A percentile compares a stretch with the other conserved stretches of the same genome.
phyloP scores from a whole-genome alignment of 2,888 invertebrate genomes.

The Tridacna crocea region DNA sequence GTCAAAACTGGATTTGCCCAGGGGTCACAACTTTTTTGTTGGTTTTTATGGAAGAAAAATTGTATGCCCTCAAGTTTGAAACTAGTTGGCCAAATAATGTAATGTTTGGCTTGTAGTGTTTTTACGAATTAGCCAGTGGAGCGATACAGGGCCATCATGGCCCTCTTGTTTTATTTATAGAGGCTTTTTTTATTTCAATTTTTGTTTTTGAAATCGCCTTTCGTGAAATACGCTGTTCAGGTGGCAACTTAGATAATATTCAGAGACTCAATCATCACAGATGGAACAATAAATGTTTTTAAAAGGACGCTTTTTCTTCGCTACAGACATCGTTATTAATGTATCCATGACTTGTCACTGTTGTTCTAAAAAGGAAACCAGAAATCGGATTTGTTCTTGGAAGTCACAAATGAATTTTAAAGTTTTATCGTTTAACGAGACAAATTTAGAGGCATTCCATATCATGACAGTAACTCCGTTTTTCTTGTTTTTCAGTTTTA shows the following conservation, averaged over 20 bases:
- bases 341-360: neutral
- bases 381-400: neutral
- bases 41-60: too few relatives aligned
- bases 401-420: constrained; percentile 10
- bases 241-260: neutral
- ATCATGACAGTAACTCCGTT: neutral
- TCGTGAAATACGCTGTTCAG: too few relatives aligned
- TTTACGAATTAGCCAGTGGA: too few relatives aligned
- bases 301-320: neutral
- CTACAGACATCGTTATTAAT: neutral
- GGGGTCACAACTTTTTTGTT: too few relatives aligned
- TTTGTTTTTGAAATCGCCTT: too few relatives aligned
- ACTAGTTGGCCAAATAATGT: too few relatives aligned
- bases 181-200: too few relatives aligned
- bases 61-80: too few relatives aligned
- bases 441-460: constrained; percentile 13
- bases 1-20: too few relatives aligned
- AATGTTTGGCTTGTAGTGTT: too few relatives aligned
- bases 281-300: neutral
- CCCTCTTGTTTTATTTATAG: too few relatives aligned
- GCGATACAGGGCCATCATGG: too few relatives aligned
- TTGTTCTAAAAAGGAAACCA: neutral
- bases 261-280: neutral
- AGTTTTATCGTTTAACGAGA: neutral
- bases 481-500: neutral